Evolutionary conservation across 2,113 vertebrate species (phyloP).

Genomic region (Heloderma charlesbogerti): DNA sequence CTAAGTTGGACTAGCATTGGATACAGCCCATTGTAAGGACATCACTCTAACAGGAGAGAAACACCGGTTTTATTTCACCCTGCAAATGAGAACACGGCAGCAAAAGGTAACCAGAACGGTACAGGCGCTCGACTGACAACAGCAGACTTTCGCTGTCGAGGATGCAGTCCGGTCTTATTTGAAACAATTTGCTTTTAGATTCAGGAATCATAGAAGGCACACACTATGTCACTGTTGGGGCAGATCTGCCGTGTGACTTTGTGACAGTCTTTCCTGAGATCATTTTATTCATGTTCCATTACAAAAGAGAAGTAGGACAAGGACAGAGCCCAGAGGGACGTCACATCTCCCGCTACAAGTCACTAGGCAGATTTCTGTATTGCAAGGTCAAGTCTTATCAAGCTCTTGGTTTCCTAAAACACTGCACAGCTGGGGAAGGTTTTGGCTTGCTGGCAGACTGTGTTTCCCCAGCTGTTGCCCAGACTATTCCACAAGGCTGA

Average conservation of each 20-base stretch:
- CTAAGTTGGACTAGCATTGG: too few species aligned
- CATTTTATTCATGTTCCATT: neutral
- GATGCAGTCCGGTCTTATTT: neutral
- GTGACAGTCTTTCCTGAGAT: neutral
- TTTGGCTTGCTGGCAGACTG: neutral
- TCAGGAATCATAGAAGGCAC: neutral
- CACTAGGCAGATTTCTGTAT: neutral
- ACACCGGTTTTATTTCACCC: neutral
- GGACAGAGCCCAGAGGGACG: constrained; percentile 2
- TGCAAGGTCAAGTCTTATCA: neutral
- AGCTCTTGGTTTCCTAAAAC: neutral
- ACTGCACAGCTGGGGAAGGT: neutral
- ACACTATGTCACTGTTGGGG: neutral
- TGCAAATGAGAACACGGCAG: neutral
- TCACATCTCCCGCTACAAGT: neutral
- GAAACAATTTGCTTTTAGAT: neutral
- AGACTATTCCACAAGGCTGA: neutral
- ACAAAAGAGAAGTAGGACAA: constrained; percentile 16
- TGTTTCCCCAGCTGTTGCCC: neutral
- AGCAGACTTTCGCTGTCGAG: neutral
- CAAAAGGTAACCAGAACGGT: neutral
- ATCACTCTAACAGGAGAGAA: neutral
- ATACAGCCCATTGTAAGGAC: neutral
- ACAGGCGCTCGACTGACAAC: too few species aligned
- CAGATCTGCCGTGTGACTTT: neutral